Conservation (phyloP, 2,113 vertebrate species). For the Heterochromis multidens region DNA sequence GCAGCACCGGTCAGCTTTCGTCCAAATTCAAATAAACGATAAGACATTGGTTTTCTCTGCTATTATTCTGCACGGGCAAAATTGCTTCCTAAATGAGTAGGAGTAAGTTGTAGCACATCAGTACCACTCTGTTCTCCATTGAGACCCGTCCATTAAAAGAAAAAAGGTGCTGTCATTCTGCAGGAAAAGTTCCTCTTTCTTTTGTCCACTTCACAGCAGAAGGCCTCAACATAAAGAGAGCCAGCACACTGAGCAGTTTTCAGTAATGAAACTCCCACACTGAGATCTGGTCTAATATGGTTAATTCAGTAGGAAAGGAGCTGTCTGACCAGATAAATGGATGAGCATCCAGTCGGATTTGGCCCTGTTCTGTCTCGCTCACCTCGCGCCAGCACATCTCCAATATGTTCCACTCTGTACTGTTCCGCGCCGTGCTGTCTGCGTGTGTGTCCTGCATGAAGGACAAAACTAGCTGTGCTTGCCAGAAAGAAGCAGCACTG, state of each 20-base stretch:
- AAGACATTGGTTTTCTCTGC: not conserved
- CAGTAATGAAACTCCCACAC: not conserved
- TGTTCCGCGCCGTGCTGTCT: constrained; percentile 12
- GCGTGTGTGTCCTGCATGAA: constrained; percentile 34
- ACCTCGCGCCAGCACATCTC: not conserved
- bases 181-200: not conserved
- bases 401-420: not conserved
- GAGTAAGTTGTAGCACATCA: not conserved
- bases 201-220: not conserved
- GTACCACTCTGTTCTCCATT: not conserved
- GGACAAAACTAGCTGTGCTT: constrained; percentile 36
- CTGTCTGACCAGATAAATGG: constrained; percentile 10
- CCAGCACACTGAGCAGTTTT: constrained; percentile 7
- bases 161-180: not conserved
- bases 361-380: not conserved
- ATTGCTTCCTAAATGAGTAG: not conserved
- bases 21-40: not conserved
- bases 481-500: constrained; percentile 55
- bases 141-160: constrained; percentile 12
- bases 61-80: not conserved
- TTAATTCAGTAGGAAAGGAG: not conserved
- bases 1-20: not conserved
- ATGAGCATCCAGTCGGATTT: not conserved
- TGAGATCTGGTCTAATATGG: constrained; percentile 32
- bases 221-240: not conserved